Evolutionary conservation across 37 sponge, comb jelly and placozoan species (phyloP), one percentile per base, ranked within the genome.

Genomic region (Tethya wilhelma): DNA sequence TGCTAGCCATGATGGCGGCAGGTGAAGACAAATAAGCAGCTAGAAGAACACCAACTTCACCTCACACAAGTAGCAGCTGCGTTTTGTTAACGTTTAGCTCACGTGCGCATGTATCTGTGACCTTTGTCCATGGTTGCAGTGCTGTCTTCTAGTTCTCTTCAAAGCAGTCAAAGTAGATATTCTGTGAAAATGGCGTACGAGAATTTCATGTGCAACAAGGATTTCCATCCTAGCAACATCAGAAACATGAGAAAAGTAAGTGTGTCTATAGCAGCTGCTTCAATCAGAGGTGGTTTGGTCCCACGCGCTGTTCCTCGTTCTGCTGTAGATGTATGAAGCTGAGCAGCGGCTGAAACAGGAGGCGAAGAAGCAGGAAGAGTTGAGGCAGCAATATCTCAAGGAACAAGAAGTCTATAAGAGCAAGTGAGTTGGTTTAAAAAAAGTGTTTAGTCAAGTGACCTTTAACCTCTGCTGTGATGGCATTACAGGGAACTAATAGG

Each of bases 321-420:
- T n/a, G 22, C 57, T 55, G 30, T 34, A 93, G 94, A 40, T 87
- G 45, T 94, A 86, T 85, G 91, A 91, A 56, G 95, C 92, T 11
- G 84, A 94, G 45, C 87, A 94, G 74, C 73, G 84, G 31, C 44
- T 71, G 67, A 80, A 80, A 30, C 73, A 73, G 55, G 85, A 86
- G 29, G 76, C 74, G 55, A 67, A 84, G 64, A 71, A 63, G 39
- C 86, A 94, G 63, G 89, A 94, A 19, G 92, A 86, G 23, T 62
- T 94, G 58, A 62, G 78, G 31, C 59, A 46, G 42, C 94, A 93
- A 66, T 96, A 96, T 46, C 44, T 83, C 40, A 96, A 96, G 56
- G 97, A 96, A 75, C 97, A 96, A 38, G 94, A 92, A 45, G 73
- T 79, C 17, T 93, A 93, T 64, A 45, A 86, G 44, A 81, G 38